These are phyloP conservation scores for Spheniscus mendiculus DNA, from an alignment of 2,113 vertebrate species.

Conservation along the genomic window DNA sequence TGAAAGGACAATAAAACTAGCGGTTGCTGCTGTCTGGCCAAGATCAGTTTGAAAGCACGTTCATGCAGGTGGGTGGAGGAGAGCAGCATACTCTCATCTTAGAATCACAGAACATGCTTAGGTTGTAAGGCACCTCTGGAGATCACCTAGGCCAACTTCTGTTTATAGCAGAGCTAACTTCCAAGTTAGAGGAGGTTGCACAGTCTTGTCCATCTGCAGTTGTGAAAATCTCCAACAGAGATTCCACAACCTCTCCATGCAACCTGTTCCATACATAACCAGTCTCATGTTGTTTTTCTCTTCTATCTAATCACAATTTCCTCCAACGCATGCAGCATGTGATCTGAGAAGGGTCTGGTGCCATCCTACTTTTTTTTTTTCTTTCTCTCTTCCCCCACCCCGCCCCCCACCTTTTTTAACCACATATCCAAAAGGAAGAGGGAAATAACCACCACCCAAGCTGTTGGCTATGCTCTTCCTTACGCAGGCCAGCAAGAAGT, in stretches of 20 bases:
- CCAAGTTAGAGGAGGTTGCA: background rate
- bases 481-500: background rate
- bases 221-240: background rate
- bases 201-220: background rate
- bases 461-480: background rate
- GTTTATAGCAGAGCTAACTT: background rate
- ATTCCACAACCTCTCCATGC: background rate
- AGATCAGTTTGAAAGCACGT: background rate
- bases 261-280: background rate
- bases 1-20: background rate
- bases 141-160: background rate
- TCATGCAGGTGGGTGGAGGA: background rate
- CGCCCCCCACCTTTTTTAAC: background rate
- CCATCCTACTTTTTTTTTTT: background rate
- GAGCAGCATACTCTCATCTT: background rate
- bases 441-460: background rate
- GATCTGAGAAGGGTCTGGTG: background rate
- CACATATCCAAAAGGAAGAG: background rate
- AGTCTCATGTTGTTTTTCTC: too few relatives aligned
- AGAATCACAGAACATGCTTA: background rate
- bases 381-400: too few relatives aligned
- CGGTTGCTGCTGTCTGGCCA: background rate
- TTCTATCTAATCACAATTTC: background rate
- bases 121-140: background rate
- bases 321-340: rapidly evolving